Base-by-base conservation (phyloP, 35 echinoderm and acorn worm genomes). In the Heliocidaris erythrogramma region DNA sequence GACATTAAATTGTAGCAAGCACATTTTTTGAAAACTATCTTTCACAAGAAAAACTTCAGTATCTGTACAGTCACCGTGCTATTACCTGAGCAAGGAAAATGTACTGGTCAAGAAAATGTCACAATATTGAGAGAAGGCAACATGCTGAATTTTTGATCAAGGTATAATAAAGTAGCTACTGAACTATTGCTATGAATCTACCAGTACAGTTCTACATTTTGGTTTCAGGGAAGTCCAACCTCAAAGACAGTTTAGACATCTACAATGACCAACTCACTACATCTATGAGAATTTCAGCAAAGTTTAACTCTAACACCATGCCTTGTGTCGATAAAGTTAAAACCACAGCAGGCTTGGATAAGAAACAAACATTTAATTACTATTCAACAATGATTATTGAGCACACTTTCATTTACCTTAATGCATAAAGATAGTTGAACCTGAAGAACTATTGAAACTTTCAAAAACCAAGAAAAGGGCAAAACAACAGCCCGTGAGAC, bases 171-270 rank as follows among this genome's bases (percentile, higher is more conserved):
- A 78, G 65, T 27, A 78, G 65, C 65, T 78, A 78, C 21, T 78
- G 18, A 78, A 78, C 65, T 78, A 78, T 78, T 78, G 65, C 65
- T 78, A 78, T 78, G 65, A 78, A 78, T 78, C 65, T 78, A 78
- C 65, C 65, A 78, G 65, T 78, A 27, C 27, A 78, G 3, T 78
- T 78, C 65, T 78, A 78, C n/a, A 78, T 78, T 42, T 78, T 78
- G 65, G 65, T 18, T 78, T 78, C 17, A 78, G 60, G 60, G 60
- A 69, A 78, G 65, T 78, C 65, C 65, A 78, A 27, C 21, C 27
- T 78, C 65, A 78, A n/a, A 18, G 8, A 27, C 2, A 18, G 21
- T 78, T n/a, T 8, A 56, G 10, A 56, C 52, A 78, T 78, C 27
- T 78, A 18, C 7, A 78, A 78, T 78, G 21, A 27, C 21, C 21